Evolutionary conservation across 2,113 vertebrate genomes (phyloP).

Genomic region (Odocoileus hemionus): DNA sequence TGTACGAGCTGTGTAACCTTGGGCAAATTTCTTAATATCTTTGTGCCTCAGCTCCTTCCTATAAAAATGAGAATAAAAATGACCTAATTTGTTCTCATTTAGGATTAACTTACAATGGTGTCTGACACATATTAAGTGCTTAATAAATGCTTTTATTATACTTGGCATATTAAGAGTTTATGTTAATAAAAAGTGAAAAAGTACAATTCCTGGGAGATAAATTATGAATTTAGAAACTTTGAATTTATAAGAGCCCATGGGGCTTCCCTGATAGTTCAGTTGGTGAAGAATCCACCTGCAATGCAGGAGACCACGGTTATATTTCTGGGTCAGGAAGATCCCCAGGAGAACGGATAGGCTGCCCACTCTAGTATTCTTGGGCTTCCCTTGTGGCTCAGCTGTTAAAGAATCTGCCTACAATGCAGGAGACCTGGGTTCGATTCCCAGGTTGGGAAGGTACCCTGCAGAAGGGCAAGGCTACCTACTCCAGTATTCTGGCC

Average conservation of each 20-base stretch:
- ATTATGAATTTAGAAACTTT: not conserved
- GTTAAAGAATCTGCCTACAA: too few species aligned
- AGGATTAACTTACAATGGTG: slow-evolving; percentile 19
- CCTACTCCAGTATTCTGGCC: not conserved
- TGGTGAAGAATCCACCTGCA: not conserved
- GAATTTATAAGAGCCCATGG: not conserved
- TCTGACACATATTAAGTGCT: not conserved
- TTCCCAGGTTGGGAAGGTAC: too few species aligned
- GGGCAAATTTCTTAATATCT: not conserved
- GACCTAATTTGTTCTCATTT: not conserved
- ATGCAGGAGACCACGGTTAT: not conserved
- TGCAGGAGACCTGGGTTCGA: too few species aligned
- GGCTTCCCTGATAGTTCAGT: not conserved
- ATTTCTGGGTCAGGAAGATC: not conserved
- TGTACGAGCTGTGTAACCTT: not conserved
- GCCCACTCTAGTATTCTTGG: too few species aligned
- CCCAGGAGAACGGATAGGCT: not conserved
- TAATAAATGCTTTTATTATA: not conserved
- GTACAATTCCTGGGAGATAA: not conserved
- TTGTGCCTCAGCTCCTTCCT: not conserved
- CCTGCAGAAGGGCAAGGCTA: not conserved
- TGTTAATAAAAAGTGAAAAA: not conserved
- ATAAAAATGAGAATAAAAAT: slow-evolving; percentile 20
- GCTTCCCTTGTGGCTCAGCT: too few species aligned
- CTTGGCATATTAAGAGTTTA: not conserved